These are phyloP conservation scores for Canis aureus DNA, from an alignment of 2,113 vertebrate species.

Conservation along the genomic window DNA sequence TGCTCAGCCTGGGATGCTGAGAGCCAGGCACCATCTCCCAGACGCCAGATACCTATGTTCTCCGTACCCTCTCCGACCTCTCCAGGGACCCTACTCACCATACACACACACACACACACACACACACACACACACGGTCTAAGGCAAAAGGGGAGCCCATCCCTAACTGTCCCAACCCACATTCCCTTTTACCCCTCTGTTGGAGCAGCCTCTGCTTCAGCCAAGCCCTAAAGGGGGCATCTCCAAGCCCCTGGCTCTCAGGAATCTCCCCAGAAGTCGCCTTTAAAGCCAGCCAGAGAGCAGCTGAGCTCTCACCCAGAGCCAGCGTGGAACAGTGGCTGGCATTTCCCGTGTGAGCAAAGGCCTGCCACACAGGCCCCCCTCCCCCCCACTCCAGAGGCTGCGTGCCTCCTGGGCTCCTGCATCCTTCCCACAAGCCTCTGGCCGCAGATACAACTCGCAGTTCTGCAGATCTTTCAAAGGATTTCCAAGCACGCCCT, in stretches of 20 bases:
- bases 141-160: background rate
- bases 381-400: background rate
- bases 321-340: background rate
- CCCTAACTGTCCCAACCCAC: background rate
- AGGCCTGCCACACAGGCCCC: background rate
- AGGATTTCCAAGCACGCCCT: background rate
- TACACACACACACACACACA: background rate
- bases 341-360: background rate
- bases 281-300: conserved; percentile 14
- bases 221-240: background rate
- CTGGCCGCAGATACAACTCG: background rate
- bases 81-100: background rate
- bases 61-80: background rate
- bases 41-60: background rate
- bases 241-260: background rate
- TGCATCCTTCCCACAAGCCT: background rate
- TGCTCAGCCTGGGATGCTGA: background rate
- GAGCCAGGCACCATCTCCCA: background rate
- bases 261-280: conserved; percentile 46
- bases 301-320: background rate
- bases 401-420: background rate
- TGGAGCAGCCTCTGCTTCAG: background rate
- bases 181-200: background rate
- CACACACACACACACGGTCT: background rate
- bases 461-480: conserved; percentile 30